Percentiles rank a stretch among this genome's conserved stretches.
phyloP scores from a whole-genome alignment of 1,140 invertebrate genomes.

The Wiebesia pumilae region DNA sequence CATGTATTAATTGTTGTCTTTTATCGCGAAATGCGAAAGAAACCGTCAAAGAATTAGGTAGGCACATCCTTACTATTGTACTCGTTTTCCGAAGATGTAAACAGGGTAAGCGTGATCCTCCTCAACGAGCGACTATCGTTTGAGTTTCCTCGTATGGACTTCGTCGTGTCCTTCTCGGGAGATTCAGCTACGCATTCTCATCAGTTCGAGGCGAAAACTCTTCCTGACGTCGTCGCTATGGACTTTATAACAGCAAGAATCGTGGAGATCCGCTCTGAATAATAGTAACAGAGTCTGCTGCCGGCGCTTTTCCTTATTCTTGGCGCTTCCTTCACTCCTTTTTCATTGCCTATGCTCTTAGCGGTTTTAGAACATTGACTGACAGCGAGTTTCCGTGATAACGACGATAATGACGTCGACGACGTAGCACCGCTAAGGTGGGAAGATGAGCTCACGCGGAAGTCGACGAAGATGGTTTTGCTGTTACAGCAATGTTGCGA shows the following conservation, averaged over 20 bases:
- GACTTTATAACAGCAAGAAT: no score
- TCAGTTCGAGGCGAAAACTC: not conserved
- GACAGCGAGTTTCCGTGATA: not conserved
- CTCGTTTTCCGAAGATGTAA: slow-evolving; percentile 1
- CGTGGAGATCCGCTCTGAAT: not conserved
- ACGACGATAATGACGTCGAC: not conserved
- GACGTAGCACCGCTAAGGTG: not conserved
- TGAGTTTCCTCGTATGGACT: not conserved
- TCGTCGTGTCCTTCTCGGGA: not conserved
- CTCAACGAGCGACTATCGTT: not conserved
- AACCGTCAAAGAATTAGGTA: not conserved
- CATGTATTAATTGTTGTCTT: not conserved
- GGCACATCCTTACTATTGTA: not conserved
- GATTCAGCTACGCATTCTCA: not conserved
- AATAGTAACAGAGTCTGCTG: not conserved
- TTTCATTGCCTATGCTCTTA: not conserved
- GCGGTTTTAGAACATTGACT: not conserved
- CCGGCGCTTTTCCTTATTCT: not conserved
- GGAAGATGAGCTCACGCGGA: not conserved
- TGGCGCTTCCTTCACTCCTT: not conserved
- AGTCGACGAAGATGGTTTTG: not conserved
- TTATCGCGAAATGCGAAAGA: not conserved
- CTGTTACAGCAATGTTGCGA: not conserved
- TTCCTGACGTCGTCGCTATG: not conserved
- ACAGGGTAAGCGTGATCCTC: not conserved